Conservation (phyloP, 2,113 vertebrate genomes). For the Ammodytes dubius region DNA sequence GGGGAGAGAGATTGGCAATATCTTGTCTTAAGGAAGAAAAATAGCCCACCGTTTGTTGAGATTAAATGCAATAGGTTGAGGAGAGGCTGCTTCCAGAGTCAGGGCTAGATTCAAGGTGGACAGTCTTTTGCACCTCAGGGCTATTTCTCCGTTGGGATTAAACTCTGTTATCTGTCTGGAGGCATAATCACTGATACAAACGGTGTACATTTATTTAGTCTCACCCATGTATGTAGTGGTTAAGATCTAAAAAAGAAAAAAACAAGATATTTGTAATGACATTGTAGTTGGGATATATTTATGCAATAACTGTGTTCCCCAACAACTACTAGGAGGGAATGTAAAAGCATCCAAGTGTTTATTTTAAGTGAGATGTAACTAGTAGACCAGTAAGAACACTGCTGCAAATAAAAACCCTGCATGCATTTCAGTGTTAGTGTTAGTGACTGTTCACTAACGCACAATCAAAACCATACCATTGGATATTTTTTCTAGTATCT, state of each 20-base stretch:
- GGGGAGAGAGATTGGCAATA: constrained; percentile 69
- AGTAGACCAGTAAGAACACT: background rate
- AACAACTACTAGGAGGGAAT: background rate
- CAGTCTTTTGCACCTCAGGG: constrained; percentile 38
- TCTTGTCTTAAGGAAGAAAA: constrained; percentile 72
- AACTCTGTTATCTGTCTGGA: constrained; percentile 47
- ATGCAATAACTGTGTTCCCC: background rate
- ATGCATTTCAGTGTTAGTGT: no score
- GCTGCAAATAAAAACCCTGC: background rate
- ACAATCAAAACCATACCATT: background rate
- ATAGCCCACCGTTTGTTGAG: constrained; percentile 67
- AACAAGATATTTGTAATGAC: no score
- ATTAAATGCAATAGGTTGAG: constrained; percentile 72
- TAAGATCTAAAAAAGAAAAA: constrained; percentile 15
- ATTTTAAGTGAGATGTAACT: constrained; percentile 9
- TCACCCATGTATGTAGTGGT: background rate
- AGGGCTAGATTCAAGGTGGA: constrained; percentile 58
- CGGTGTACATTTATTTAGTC: constrained; percentile 28
- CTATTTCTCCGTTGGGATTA: constrained; percentile 57
- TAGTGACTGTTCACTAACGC: background rate
- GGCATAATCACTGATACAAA: constrained; percentile 36
- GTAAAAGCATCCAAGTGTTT: background rate
- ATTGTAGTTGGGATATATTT: background rate
- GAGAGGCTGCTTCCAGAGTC: constrained; percentile 43
- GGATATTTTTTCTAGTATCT: background rate